phyloP scores from a whole-genome alignment of 2,888 invertebrate genomes.

The Lepidochrysops patricia region DNA sequence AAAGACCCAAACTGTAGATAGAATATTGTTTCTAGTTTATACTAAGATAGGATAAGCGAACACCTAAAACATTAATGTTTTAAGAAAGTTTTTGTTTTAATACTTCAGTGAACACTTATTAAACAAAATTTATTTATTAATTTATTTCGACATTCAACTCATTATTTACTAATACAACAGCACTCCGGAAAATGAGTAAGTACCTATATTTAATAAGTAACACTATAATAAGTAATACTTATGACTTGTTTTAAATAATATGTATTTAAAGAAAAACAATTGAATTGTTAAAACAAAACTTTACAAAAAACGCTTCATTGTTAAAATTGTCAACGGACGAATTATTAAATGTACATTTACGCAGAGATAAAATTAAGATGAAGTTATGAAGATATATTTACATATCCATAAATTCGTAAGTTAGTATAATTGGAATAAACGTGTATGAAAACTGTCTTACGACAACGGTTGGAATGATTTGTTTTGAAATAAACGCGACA shows the following conservation, averaged over 20 bases:
- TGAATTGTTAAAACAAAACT: constrained; percentile 7
- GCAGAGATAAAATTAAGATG: neutral
- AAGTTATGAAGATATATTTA: constrained; percentile 9
- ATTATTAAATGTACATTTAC: neutral
- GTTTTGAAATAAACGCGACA: neutral
- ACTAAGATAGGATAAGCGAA: constrained; percentile 5
- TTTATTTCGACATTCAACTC: neutral
- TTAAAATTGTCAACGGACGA: neutral
- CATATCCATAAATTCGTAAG: constrained; percentile 11
- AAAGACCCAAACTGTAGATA: neutral
- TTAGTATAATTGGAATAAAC: neutral
- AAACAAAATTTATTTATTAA: neutral
- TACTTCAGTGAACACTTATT: neutral
- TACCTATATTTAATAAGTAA: neutral
- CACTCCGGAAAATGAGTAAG: neutral
- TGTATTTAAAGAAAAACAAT: neutral
- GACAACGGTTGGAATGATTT: neutral
- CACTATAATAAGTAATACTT: neutral
- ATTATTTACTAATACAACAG: neutral
- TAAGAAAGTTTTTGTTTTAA: neutral
- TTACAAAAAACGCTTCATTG: neutral
- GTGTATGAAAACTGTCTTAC: neutral
- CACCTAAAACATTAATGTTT: neutral
- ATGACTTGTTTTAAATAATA: neutral
- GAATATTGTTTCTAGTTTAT: neutral